Percentiles rank a stretch among this genome's conserved stretches.
Evolutionary conservation across 2,888 invertebrate species (phyloP).

Genomic region (Diaprepes abbreviatus): DNA sequence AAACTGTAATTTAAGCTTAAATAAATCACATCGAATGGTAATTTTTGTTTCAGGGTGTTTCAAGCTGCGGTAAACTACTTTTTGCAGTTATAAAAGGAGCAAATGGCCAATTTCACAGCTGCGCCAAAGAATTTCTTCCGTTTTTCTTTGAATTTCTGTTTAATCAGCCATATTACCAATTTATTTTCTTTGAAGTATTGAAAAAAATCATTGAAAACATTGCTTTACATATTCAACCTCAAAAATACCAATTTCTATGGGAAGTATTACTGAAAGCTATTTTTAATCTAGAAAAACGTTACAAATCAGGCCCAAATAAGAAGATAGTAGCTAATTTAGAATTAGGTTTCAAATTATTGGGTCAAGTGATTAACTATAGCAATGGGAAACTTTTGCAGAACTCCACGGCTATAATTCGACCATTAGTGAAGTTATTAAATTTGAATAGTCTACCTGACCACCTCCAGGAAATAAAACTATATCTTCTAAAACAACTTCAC

Average conservation of each 20-base stretch:
- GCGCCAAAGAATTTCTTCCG: constrained; percentile 79
- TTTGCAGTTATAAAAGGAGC: constrained; percentile 92
- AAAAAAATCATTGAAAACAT: constrained; percentile 76
- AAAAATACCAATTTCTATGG: constrained; percentile 80
- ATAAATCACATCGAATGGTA: too few relatives aligned
- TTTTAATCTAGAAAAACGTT: constrained; percentile 54
- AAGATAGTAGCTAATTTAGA: constrained; percentile 50
- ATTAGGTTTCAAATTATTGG: constrained; percentile 71
- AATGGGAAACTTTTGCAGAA: constrained; percentile 76
- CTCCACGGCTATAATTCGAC: constrained; percentile 72
- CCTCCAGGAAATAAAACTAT: constrained; percentile 92
- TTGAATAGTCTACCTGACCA: constrained; percentile 72
- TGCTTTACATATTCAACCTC: constrained; percentile 73
- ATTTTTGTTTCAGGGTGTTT: constrained; percentile 75
- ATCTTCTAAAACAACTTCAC: constrained; percentile 81
- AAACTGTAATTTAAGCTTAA: too few relatives aligned
- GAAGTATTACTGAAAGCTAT: constrained; percentile 67
- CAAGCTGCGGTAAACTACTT: constrained; percentile 88
- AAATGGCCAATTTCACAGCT: constrained; percentile 87
- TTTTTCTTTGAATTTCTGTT: constrained; percentile 76
- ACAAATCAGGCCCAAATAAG: constrained; percentile 38
- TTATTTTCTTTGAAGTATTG: constrained; percentile 75
- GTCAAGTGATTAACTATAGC: constrained; percentile 75
- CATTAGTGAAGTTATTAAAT: constrained; percentile 71
- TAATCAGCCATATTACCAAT: constrained; percentile 70